Conservation (phyloP, 2,797 vertebrate genomes). For the Myotis myotis region DNA sequence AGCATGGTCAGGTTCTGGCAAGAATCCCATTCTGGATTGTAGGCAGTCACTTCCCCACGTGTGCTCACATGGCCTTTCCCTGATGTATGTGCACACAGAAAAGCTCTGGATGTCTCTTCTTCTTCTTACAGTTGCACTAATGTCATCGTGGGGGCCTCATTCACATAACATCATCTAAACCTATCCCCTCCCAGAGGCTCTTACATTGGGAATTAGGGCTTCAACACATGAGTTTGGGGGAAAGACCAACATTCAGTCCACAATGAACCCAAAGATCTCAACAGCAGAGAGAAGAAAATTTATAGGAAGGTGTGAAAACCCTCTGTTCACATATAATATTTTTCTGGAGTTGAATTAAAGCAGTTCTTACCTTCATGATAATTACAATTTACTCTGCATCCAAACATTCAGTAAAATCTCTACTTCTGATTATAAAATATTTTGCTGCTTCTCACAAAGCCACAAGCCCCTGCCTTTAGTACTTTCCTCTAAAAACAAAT, state of each 20-base stretch:
- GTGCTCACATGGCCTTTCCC: not conserved
- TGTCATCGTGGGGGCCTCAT: not conserved
- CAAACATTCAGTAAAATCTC: not conserved
- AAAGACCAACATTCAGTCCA: not conserved
- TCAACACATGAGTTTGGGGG: not conserved
- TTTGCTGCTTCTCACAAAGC: constrained; percentile 26
- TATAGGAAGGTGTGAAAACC: not conserved
- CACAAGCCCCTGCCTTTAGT: not conserved
- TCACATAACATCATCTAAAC: not conserved
- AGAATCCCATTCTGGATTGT: not conserved
- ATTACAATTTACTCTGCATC: not conserved
- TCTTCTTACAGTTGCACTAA: not conserved
- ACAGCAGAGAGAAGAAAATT: not conserved
- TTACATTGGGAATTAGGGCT: not conserved
- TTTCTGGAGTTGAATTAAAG: not conserved
- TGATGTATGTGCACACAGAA: not conserved
- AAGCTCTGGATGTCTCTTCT: not conserved
- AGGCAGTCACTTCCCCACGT: not conserved
- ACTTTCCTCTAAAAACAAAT: constrained; percentile 1
- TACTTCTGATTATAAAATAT: constrained; percentile 3
- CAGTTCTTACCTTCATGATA: not conserved
- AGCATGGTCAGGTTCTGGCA: not conserved
- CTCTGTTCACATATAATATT: not conserved
- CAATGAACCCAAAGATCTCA: not conserved
- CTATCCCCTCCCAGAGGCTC: not conserved